phyloP scores from a whole-genome alignment of 2,797 vertebrate genomes.

The Okamejei kenojei region DNA sequence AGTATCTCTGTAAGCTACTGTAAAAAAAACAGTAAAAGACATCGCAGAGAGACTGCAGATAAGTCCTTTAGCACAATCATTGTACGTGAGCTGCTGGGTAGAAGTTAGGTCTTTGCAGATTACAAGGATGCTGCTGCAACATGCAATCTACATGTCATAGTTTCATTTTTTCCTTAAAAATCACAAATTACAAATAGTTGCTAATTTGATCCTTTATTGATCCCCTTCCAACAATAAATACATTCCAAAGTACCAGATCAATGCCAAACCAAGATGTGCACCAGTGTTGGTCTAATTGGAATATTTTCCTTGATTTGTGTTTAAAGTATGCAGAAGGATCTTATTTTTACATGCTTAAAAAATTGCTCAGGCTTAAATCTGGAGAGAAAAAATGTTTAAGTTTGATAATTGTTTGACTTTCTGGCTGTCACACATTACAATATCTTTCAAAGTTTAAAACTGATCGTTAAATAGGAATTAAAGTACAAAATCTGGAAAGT shows the following conservation, averaged over 20 bases:
- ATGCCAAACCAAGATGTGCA: not conserved
- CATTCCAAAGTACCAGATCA: not conserved
- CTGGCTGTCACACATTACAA: too few relatives aligned
- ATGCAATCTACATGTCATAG: not conserved
- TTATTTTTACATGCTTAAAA: not conserved
- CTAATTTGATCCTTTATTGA: not conserved
- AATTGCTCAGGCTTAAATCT: not conserved
- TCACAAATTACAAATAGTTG: not conserved
- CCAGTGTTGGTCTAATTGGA: not conserved
- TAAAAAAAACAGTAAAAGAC: not conserved
- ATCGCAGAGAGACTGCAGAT: not conserved
- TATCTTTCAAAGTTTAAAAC: not conserved
- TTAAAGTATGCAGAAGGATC: not conserved
- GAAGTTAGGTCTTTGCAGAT: not conserved
- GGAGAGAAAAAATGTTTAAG: not conserved
- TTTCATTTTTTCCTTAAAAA: not conserved
- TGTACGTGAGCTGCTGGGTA: not conserved
- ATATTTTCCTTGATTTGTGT: not conserved
- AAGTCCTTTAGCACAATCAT: not conserved
- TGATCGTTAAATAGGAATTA: not conserved
- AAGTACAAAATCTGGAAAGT: slow-evolving; percentile 25
- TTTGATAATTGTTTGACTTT: not conserved
- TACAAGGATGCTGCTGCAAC: not conserved
- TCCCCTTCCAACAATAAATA: not conserved
- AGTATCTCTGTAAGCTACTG: not conserved